Conservation (phyloP, 2,113 vertebrate species). For the Myocastor coypus region DNA sequence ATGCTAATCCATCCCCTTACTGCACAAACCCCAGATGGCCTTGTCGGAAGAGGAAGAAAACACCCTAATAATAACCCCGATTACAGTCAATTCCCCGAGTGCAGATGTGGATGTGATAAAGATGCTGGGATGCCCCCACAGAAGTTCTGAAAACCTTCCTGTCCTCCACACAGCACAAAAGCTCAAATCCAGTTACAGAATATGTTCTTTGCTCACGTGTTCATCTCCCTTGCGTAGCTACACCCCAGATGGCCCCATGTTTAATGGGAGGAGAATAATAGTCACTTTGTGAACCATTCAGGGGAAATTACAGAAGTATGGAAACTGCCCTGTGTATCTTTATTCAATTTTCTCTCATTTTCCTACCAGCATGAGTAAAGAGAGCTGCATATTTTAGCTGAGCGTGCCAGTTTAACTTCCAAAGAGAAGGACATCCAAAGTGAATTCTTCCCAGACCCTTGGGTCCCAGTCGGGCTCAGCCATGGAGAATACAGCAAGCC, state of each 20-base stretch:
- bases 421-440: neutral
- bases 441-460: neutral
- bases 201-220: slow-evolving; percentile 36
- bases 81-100: slow-evolving; percentile 77
- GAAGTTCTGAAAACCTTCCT: slow-evolving; percentile 77
- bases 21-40: slow-evolving; percentile 87
- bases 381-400: neutral
- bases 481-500: neutral
- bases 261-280: slow-evolving; percentile 66
- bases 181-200: slow-evolving; percentile 55
- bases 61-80: slow-evolving; percentile 79
- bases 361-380: slow-evolving; percentile 44
- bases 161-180: slow-evolving; percentile 64
- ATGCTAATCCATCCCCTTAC: slow-evolving; percentile 78
- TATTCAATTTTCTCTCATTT: slow-evolving; percentile 53
- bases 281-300: slow-evolving; percentile 50
- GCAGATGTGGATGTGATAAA: slow-evolving; percentile 83
- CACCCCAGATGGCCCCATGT: slow-evolving; percentile 72
- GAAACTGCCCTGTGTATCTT: slow-evolving; percentile 52
- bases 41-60: slow-evolving; percentile 81
- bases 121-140: slow-evolving; percentile 63
- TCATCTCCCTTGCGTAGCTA: slow-evolving; percentile 60
- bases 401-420: slow-evolving; percentile 1
- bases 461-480: fast-evolving
- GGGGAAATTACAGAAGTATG: slow-evolving; percentile 63